These are phyloP conservation scores for Muntiacus reevesi DNA, from an alignment of 2,113 vertebrate genomes.

Conservation along the genomic window DNA sequence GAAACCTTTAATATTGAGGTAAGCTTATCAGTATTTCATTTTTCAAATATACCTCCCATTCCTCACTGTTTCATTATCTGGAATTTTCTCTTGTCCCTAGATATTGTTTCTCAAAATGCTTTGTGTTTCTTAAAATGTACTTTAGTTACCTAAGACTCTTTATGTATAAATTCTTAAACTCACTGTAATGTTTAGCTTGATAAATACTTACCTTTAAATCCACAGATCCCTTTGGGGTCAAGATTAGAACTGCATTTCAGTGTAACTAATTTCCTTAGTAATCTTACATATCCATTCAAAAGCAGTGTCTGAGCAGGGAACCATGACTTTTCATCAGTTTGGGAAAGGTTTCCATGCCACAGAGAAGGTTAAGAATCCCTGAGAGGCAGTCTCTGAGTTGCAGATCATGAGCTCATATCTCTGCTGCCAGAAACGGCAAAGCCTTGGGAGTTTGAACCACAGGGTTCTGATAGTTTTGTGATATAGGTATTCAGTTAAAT, in stretches of 20 bases:
- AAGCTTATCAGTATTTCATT: neutral
- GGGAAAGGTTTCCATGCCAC: neutral
- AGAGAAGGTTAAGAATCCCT: neutral
- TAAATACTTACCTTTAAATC: neutral
- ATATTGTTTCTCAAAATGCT: neutral
- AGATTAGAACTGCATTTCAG: neutral
- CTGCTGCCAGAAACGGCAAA: constrained; percentile 30
- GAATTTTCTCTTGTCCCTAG: neutral
- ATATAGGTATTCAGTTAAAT: constrained; percentile 34
- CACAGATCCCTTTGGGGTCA: neutral
- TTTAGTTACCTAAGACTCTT: constrained; percentile 7
- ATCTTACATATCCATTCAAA: neutral
- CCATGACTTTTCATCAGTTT: neutral
- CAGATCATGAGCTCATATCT: neutral
- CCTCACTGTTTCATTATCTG: neutral
- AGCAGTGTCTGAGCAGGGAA: neutral
- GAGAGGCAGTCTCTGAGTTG: constrained; percentile 3
- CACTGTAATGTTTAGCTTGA: constrained; percentile 8
- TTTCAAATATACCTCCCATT: neutral
- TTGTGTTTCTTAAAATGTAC: neutral
- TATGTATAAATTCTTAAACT: constrained; percentile 20
- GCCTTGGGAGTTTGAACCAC: constrained; percentile 27
- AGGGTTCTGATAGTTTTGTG: constrained; percentile 23
- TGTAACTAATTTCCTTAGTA: neutral
- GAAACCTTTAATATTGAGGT: neutral